Conservation (phyloP, 2,797 vertebrate genomes). For the Sciaenops ocellatus region DNA sequence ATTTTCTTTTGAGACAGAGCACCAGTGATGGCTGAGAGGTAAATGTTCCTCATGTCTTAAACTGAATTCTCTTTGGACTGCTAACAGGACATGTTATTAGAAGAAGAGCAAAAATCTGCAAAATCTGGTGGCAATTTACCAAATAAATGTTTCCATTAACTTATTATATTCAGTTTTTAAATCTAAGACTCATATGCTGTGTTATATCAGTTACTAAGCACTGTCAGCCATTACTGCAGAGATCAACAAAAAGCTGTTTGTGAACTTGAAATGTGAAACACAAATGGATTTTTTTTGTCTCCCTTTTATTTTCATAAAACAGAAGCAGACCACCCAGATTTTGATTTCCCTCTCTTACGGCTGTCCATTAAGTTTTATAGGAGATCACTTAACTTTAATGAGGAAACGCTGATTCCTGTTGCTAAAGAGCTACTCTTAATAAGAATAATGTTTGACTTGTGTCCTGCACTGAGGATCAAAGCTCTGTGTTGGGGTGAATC, state of each 20-base stretch:
- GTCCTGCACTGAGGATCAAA: neutral
- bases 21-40: neutral
- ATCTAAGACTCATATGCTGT: neutral
- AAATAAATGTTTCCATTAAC: neutral
- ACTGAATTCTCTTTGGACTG: constrained; percentile 1
- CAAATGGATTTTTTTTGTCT: too few species aligned
- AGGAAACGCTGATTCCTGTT: neutral
- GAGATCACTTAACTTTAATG: neutral
- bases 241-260: neutral
- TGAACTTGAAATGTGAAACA: neutral
- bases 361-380: neutral
- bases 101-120: neutral
- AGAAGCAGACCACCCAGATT: neutral
- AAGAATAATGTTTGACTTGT: neutral
- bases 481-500: neutral
- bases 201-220: neutral
- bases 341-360: neutral
- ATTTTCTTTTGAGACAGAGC: constrained; percentile 29
- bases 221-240: neutral
- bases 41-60: neutral
- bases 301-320: neutral
- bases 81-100: neutral
- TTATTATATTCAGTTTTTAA: neutral
- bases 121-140: neutral
- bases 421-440: neutral